These are phyloP conservation scores for Ormyrus labotus DNA, from an alignment of 2,888 invertebrate genomes.

Conservation along the genomic window DNA sequence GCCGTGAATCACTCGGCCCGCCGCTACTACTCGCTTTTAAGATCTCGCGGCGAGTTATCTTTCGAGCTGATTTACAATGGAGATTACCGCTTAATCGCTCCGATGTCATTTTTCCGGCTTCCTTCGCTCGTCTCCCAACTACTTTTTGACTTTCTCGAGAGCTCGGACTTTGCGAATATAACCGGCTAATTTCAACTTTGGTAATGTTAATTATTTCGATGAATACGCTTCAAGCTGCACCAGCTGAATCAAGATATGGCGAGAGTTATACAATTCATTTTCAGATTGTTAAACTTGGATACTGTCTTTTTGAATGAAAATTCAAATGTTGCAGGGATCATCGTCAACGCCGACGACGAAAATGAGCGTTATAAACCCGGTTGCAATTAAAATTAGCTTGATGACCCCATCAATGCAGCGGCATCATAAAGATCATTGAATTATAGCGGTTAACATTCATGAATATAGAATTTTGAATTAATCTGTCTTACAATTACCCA, in stretches of 20 bases:
- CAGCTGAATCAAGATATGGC: conserved; percentile 7
- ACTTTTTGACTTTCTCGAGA: not conserved
- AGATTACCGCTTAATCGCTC: conserved; percentile 40
- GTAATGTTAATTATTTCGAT: conserved; percentile 10
- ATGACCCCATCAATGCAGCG: not conserved
- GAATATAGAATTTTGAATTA: conserved; percentile 6
- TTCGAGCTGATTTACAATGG: conserved; percentile 44
- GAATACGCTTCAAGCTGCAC: not conserved
- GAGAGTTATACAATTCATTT: not conserved
- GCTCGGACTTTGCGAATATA: too few relatives aligned
- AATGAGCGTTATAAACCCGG: not conserved
- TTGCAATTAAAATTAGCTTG: too few relatives aligned
- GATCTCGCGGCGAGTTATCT: conserved; percentile 40
- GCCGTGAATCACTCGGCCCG: conserved; percentile 3
- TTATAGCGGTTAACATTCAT: not conserved
- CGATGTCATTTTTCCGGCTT: not conserved
- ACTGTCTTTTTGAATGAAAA: not conserved
- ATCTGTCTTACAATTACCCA: not conserved
- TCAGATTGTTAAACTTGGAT: conserved; percentile 15
- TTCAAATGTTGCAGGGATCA: not conserved
- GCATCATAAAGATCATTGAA: not conserved
- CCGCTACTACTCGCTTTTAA: not conserved
- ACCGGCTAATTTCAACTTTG: conserved; percentile 2
- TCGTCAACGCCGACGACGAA: not conserved
- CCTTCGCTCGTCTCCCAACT: not conserved